Evolutionary conservation across 2,888 invertebrate species (phyloP), one percentile per base, ranked within the genome.

Genomic region (Apomyelois bistriatella): DNA sequence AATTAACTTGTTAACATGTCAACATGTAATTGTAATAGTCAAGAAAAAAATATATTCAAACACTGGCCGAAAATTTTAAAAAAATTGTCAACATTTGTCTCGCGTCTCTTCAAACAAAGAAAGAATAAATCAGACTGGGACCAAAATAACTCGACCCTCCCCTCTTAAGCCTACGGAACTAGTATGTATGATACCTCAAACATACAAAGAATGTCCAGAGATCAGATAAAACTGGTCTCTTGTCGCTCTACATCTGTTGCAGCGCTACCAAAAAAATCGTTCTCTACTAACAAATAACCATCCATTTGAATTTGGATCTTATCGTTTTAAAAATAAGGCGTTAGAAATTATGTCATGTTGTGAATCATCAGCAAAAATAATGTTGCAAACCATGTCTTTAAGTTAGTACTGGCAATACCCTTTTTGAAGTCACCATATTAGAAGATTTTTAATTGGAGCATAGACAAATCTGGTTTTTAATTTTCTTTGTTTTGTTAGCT

Each of bases 71-170:
- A 75, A 71, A 37, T 37, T 72, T 72, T 61, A 75, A 78, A 77
- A 74, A 69, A 75, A 68, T 59, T 83, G 84, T 84, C 85, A 85
- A 85, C 85, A 79, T 81, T 76, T 79, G 80, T 79, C 76, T 64
- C 66, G 75, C 73, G 72, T 64, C 46, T 67, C 68, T 67, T 70
- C 80, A 82, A 85, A 87, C 88, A 88, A 88, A 88, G 87, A 86
- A 83, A 80, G 76, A 84, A 87, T 88, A 87, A 87, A 88, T 87
- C 87, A 86, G 76, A 64, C 62, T 53, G 59, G 53, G 56, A 49
- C 86, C 80, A 79, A 13, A 13, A 0, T 54, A 65, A 48, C 51
- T 17, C 56, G 82, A 66, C 28, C 74, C 59, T 12, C 70, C 68
- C 57, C 66, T 62, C 72, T 74, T 70, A 78, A 65, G 70, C 57